Base-by-base conservation (phyloP, 1,140 invertebrate species). In the Rhopalosiphum maidis region DNA sequence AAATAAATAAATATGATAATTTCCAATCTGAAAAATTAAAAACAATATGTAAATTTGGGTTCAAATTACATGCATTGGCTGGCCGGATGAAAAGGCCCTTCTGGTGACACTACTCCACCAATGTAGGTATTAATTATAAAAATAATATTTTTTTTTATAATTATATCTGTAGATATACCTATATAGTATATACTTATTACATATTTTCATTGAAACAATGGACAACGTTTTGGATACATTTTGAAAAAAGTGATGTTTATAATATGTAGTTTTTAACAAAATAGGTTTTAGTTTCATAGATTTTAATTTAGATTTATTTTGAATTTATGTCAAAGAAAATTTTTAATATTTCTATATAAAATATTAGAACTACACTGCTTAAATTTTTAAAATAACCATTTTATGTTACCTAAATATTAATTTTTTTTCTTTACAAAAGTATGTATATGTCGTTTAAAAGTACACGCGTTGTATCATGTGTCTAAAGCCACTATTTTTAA, bases 401-500 rank as follows among this genome's bases (percentile, higher is more conserved):
- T 85, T 30, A 43, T 85, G 9, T 41, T 43, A 23, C 37, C 83
- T 2, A 43, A 85, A 85, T 85, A 30, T 43, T 85, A 83, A 7
- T 85, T 41, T 85, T 85, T 85, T 18, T 85, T 41, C 37, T 43
- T 8, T 41, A 41, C 23, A 41, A 85, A 46, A 87, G 0, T 1
- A 30, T 46, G 41, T 37, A 46, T 30, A 46, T 18, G 25, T 60
- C 55, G 55, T 60, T 60, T 60, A 60, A 68, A 68, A 46, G 43
- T 46, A 35, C 41, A 86, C 25, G 41, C 25, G 11, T 46, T 46
- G 41, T 48, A 30, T 87, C 30, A 87, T 46, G n/a, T 51, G n/a
- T 88, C 46, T 23, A 35, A 88, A 88, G 86, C 23, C 21, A 37
- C 46, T 89, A 89, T 54, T 89, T 89, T 89, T 89, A 89, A 89